phyloP scores from a whole-genome alignment of 2,888 invertebrate genomes.

The Drosophila kuntzei region DNA sequence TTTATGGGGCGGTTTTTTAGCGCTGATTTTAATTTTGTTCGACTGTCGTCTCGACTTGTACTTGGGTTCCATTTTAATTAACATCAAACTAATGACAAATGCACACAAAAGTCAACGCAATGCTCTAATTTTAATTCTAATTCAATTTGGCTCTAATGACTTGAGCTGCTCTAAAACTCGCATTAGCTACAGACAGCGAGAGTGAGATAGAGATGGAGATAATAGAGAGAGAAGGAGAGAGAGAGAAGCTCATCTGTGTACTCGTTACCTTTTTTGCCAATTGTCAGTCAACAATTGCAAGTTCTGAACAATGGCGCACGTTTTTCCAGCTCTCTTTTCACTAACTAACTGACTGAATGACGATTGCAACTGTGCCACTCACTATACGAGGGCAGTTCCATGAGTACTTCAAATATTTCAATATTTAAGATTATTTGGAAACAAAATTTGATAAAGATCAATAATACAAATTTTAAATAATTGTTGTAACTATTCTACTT shows the following conservation, averaged over 20 bases:
- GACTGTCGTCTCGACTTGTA: slow-evolving; percentile 48
- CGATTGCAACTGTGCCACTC: slow-evolving; percentile 73
- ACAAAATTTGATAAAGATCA: too few relatives aligned
- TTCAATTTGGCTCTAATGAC: slow-evolving; percentile 77
- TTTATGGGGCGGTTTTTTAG: slow-evolving; percentile 71
- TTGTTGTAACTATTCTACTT: too few relatives aligned
- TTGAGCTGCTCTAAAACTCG: slow-evolving; percentile 50
- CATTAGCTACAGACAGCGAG: not conserved
- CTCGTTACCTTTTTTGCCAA: slow-evolving; percentile 72
- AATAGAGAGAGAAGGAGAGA: not conserved
- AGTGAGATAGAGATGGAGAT: not conserved
- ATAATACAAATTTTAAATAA: too few relatives aligned
- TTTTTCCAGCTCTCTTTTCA: slow-evolving; percentile 71
- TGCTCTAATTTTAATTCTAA: slow-evolving; percentile 49
- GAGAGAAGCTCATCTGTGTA: slow-evolving; percentile 18
- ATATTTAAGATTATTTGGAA: not conserved
- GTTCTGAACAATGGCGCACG: slow-evolving; percentile 69
- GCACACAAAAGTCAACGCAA: slow-evolving; percentile 54
- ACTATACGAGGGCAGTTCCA: slow-evolving; percentile 39
- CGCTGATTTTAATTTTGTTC: slow-evolving; percentile 71
- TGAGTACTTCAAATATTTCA: not conserved
- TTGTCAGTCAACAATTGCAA: slow-evolving; percentile 78
- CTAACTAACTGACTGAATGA: slow-evolving; percentile 61
- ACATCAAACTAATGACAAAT: slow-evolving; percentile 77
- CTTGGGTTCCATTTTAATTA: slow-evolving; percentile 74